Evolutionary conservation across 2,113 vertebrate genomes (phyloP), one percentile per base, ranked within the genome.

Genomic region (Psilopsiagon aymara): DNA sequence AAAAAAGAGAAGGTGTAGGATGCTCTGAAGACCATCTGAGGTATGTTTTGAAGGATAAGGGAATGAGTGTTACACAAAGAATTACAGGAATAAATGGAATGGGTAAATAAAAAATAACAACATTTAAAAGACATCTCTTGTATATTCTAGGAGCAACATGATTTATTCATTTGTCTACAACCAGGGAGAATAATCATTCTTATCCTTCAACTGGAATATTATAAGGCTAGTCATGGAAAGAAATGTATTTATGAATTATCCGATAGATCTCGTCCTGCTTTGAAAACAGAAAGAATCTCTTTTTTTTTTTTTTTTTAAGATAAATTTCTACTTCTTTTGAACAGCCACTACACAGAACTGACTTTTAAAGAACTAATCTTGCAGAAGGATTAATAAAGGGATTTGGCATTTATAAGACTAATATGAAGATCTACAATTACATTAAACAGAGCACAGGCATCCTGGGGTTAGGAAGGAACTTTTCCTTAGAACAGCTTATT

Each of bases 351-450:
- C 5, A 17, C 13, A 73, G 63, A 85, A 80, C 5, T 86, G 59
- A 59, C 53, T 95, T 91, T 29, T 74, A 94, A 88, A 80, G 9
- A 82, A 46, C 46, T 91, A 77, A 82, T 46, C 51, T 68, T 80
- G 55, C 85, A 90, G 63, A 88, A 77, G 46, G 75, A 96, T 94
- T 96, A 94, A 92, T 59, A 95, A 80, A 63, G 35, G 46, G 87
- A 90, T 95, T 96, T 95, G 53, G 60, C 64, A 83, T 94, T 92
- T 93, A 67, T 39, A 94, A 41, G 46, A 83, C 59, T 90, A 95
- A 92, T 95, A 93, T 31, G 68, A 96, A 93, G 78, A 83, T 62
- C 67, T 86, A 75, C 90, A 82, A 82, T 77, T 95, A 93, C 82
- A 80, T 85, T 95, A 86, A 86, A 82, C 8, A 52, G 75, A 77